Percentiles rank a stretch among this genome's conserved stretches.
Conservation (phyloP, 2,888 invertebrate species). For the Stenchaetothrips biformis region DNA sequence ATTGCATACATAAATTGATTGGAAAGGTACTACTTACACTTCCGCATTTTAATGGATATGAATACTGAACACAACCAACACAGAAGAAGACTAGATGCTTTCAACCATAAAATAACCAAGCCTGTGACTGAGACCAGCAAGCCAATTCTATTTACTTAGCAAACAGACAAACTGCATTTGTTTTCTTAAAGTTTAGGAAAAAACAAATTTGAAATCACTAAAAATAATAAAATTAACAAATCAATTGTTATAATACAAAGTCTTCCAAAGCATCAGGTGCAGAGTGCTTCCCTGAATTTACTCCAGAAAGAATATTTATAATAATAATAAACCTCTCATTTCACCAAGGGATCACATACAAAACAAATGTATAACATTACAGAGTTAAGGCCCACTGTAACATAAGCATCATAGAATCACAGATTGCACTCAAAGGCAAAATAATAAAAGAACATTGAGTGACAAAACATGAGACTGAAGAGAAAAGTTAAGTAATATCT, state of each 20-base stretch:
- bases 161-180: not conserved
- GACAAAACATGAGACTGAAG: not conserved
- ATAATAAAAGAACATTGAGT: not conserved
- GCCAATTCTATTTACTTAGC: not conserved
- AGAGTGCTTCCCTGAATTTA: not conserved
- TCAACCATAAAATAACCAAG: slow-evolving; percentile 8
- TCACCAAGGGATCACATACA: not conserved
- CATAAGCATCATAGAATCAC: not conserved
- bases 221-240: not conserved
- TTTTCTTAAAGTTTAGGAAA: not conserved
- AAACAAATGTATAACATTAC: not conserved
- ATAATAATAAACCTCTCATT: not conserved
- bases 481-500: not conserved
- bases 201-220: slow-evolving; percentile 1
- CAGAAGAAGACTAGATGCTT: slow-evolving; percentile 21
- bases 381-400: not conserved
- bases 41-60: not conserved
- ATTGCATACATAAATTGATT: not conserved
- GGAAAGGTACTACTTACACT: not conserved
- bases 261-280: not conserved
- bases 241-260: not conserved
- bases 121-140: not conserved
- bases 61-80: slow-evolving; percentile 19
- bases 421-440: slow-evolving; percentile 8
- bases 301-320: not conserved